Conservation (phyloP, 1,140 invertebrate species). For the Drosophila azteca region DNA sequence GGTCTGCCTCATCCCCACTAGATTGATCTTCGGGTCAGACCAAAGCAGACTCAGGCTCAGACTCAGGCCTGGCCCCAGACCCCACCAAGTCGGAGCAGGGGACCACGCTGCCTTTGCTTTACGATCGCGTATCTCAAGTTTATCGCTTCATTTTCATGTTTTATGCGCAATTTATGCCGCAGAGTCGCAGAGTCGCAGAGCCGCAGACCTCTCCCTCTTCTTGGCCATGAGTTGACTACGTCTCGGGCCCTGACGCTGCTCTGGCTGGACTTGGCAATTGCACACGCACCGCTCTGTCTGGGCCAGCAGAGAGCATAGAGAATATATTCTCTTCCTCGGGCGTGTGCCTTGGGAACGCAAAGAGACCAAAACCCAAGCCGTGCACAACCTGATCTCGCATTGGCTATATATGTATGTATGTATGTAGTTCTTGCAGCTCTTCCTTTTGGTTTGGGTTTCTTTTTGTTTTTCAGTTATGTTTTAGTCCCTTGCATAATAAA, state of each 20-base stretch:
- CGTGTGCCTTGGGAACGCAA: constrained; percentile 43
- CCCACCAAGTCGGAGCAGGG: constrained; percentile 34
- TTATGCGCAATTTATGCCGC: constrained; percentile 81
- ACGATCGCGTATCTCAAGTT: constrained; percentile 82
- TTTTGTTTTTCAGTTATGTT: constrained; percentile 43
- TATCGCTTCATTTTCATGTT: constrained; percentile 82
- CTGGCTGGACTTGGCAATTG: constrained; percentile 66
- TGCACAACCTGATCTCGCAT: constrained; percentile 17
- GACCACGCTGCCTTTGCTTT: constrained; percentile 74
- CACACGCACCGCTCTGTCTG: constrained; percentile 80
- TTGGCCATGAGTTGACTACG: constrained; percentile 3
- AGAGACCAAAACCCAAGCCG: constrained; percentile 6
- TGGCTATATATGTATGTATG: no score
- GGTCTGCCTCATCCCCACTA: constrained; percentile 13
- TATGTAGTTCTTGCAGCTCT: constrained; percentile 68
- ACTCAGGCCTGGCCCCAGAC: no score
- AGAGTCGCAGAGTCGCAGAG: constrained; percentile 26
- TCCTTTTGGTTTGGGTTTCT: constrained; percentile 47
- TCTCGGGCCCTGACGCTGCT: constrained; percentile 54
- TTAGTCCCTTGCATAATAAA: constrained; percentile 64
- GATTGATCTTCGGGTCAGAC: constrained; percentile 17
- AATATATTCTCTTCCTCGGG: constrained; percentile 16
- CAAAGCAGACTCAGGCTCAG: neutral
- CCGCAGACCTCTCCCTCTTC: neutral
- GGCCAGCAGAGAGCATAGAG: constrained; percentile 43